Evolutionary conservation across 2,797 vertebrate species (phyloP), one percentile per base, ranked within the genome.

Genomic region (Hydrolagus colliei): DNA sequence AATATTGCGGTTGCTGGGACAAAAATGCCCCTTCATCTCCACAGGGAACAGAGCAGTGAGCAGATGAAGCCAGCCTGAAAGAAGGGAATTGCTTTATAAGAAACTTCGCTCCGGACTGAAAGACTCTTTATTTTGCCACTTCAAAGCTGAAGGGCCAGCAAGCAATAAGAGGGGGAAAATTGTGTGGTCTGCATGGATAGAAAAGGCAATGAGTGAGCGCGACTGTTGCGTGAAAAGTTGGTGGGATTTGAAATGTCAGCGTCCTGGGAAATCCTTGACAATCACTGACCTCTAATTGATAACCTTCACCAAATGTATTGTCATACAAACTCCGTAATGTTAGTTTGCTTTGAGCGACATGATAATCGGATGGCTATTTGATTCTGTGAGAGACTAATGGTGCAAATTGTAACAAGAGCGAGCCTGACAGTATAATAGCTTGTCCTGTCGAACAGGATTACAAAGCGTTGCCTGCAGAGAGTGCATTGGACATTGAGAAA

Each of bases 1-100:
- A 89, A 9, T 89, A 87, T 90, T 87, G 86, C 87, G 88, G 91
- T 90, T 92, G 91, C 92, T 91, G 88, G 88, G 90, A 89, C 90
- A 88, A 91, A 91, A 87, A 79, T 90, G 88, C 89, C 89, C 89
- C 90, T 90, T 87, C 62, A 85, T 89, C 88, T 88, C 88, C 80
- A 0, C 72, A 0, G 88, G 91, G 88, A 88, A 88, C 78, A n/a
- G 76, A 72, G 65, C 67, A 87, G 27, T 72, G 90, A 22, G 87
- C 72, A 86, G 88, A 89, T 89, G 86, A 89, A 90, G 86, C 86
- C 85, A 11, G 86, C 10, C 87, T 91, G 88, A 82, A 87, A 88
- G 88, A 88, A 88, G 86, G 87, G 85, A 80, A 76, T 59, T 86
- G 52, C 18, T 87, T 90, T 72, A 80, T 74, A 35, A 16, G 71